These are phyloP conservation scores for Vesta saturnalis DNA, from an alignment of 2,888 invertebrate species.

Conservation along the genomic window DNA sequence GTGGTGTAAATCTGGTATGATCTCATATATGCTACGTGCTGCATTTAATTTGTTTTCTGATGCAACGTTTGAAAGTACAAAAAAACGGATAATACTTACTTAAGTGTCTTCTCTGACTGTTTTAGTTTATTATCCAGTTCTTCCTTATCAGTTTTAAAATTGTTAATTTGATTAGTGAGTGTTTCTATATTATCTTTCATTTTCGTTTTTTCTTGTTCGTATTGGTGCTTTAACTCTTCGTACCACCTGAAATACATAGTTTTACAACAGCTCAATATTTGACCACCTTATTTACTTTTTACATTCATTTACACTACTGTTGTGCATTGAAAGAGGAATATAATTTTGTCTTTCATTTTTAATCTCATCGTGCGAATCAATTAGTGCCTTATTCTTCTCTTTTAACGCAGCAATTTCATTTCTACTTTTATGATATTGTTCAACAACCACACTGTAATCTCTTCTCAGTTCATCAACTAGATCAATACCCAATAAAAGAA, in stretches of 20 bases:
- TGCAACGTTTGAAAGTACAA: no score
- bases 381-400: conserved; percentile 68
- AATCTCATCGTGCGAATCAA: conserved; percentile 65
- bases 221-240: conserved; percentile 79
- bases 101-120: conserved; percentile 65
- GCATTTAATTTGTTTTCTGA: no score
- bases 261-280: no score
- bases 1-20: no score
- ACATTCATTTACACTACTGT: conserved; percentile 76
- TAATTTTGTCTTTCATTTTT: conserved; percentile 66
- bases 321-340: conserved; percentile 73
- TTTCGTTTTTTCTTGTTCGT: conserved; percentile 74
- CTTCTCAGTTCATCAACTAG: conserved; percentile 71
- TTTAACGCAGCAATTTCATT: conserved; percentile 69
- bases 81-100: no score
- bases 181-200: conserved; percentile 65
- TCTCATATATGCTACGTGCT: no score
- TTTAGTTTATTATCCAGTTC: conserved; percentile 65
- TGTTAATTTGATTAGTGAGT: conserved; percentile 61
- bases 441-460: conserved; percentile 72
- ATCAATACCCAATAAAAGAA: conserved; percentile 37
- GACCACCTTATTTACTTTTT: conserved; percentile 67
- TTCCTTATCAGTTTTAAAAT: conserved; percentile 61
- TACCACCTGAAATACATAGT: conserved; percentile 71
- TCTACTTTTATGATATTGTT: conserved; percentile 69